phyloP scores from a whole-genome alignment of 1,140 invertebrate genomes.

The Wiebesia pumilae region DNA sequence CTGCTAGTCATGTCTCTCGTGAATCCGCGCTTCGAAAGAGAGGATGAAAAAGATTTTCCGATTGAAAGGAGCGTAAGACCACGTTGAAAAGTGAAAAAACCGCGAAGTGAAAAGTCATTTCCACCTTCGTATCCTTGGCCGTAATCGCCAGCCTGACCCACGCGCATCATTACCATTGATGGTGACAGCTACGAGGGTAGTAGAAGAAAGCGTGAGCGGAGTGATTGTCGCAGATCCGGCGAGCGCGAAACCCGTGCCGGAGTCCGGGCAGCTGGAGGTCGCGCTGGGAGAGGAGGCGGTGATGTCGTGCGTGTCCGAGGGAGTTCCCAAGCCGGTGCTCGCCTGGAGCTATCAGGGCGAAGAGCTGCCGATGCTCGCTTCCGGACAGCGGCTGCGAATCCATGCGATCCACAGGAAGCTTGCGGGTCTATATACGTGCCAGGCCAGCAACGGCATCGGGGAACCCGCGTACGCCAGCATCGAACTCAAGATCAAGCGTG shows the following conservation, averaged over 20 bases:
- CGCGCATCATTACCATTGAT: too few species aligned
- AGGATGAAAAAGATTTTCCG: too few species aligned
- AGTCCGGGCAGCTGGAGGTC: slow-evolving; percentile 81
- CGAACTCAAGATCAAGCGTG: slow-evolving; percentile 69
- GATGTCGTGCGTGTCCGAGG: slow-evolving; percentile 80
- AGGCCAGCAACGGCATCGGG: slow-evolving; percentile 83
- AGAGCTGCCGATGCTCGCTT: slow-evolving; percentile 78
- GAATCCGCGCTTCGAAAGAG: neutral
- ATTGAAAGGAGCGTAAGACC: neutral
- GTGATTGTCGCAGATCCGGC: slow-evolving; percentile 78
- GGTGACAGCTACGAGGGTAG: neutral
- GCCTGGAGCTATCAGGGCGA: slow-evolving; percentile 82
- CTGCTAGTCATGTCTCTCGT: neutral
- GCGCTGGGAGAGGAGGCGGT: slow-evolving; percentile 82
- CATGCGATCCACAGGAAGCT: slow-evolving; percentile 79
- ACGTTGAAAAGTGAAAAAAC: neutral
- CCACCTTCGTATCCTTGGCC: too few species aligned
- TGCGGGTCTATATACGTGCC: slow-evolving; percentile 83
- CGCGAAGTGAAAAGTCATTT: too few species aligned
- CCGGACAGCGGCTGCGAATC: slow-evolving; percentile 79
- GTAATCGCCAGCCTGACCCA: too few species aligned
- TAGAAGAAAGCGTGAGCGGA: neutral
- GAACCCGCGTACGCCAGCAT: slow-evolving; percentile 80
- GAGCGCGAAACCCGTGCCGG: slow-evolving; percentile 80
- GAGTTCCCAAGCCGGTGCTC: slow-evolving; percentile 81